These are phyloP conservation scores for Eupithecia inturbata DNA, from an alignment of 2,888 invertebrate species.

Conservation along the genomic window DNA sequence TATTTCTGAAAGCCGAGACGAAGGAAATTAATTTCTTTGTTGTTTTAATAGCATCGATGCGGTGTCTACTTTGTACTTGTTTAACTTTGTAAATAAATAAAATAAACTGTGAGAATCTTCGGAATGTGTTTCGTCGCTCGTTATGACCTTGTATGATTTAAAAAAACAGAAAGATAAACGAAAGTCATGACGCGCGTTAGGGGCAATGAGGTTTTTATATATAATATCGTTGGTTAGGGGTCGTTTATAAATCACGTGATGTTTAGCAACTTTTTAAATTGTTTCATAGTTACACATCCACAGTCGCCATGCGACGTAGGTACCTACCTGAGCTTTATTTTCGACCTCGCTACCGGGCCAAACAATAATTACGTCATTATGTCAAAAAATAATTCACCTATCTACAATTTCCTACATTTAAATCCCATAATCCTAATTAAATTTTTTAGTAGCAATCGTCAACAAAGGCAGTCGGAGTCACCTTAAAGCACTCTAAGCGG, in stretches of 20 bases:
- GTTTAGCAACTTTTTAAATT: too few relatives aligned
- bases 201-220: too few relatives aligned
- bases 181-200: too few relatives aligned
- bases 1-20: slow-evolving; percentile 77
- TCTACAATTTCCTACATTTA: slow-evolving; percentile 50
- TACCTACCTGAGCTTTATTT: not conserved
- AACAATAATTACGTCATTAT: not conserved
- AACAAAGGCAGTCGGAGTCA: slow-evolving; percentile 67
- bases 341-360: not conserved
- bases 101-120: slow-evolving; percentile 35
- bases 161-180: too few relatives aligned
- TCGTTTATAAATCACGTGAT: too few relatives aligned
- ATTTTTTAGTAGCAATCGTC: slow-evolving; percentile 55
- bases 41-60: slow-evolving; percentile 66
- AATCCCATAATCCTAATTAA: slow-evolving; percentile 60
- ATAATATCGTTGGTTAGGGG: too few relatives aligned
- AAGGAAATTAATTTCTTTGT: slow-evolving; percentile 78
- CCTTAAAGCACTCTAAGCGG: slow-evolving; percentile 75
- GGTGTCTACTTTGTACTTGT: slow-evolving; percentile 48
- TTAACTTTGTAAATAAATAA: slow-evolving; percentile 35
- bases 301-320: too few relatives aligned
- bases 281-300: too few relatives aligned
- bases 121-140: slow-evolving; percentile 37
- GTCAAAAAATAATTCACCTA: not conserved
- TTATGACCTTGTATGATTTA: too few relatives aligned